These are phyloP conservation scores for Euura saliciscinereae DNA, from an alignment of 1,140 invertebrate genomes.

Conservation along the genomic window DNA sequence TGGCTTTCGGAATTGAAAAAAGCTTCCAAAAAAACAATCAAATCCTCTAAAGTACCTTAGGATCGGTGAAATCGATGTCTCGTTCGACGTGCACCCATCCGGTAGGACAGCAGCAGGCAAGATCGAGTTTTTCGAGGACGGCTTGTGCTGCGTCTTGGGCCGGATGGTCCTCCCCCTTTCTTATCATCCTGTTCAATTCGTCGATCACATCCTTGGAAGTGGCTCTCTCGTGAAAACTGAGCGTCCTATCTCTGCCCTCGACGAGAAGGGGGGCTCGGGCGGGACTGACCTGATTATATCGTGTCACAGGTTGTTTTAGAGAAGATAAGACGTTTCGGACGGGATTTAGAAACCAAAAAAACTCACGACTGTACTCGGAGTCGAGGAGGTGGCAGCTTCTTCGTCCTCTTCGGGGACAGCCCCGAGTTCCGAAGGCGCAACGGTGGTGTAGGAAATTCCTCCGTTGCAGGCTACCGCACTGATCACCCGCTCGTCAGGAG, in stretches of 20 bases:
- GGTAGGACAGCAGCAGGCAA: constrained; percentile 72
- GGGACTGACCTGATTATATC: constrained; percentile 41
- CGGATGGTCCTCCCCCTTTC: constrained; percentile 60
- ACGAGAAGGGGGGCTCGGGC: constrained; percentile 44
- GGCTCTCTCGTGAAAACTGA: constrained; percentile 74
- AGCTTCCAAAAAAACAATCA: too few species aligned
- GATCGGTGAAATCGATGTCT: constrained; percentile 78
- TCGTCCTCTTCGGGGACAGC: constrained; percentile 73
- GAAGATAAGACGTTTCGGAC: neutral
- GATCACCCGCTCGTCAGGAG: constrained; percentile 41
- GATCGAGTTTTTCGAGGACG: constrained; percentile 59
- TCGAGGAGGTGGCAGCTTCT: constrained; percentile 64
- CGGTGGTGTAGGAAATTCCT: constrained; percentile 36
- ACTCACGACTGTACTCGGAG: constrained; percentile 63
- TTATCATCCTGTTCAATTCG: constrained; percentile 75
- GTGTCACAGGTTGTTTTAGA: neutral
- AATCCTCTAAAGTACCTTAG: constrained; percentile 64
- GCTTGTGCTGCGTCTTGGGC: constrained; percentile 38
- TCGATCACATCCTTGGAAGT: constrained; percentile 80
- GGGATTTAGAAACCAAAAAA: neutral
- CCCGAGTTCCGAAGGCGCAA: constrained; percentile 50
- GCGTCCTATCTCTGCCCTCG: constrained; percentile 48
- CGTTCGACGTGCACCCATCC: constrained; percentile 80
- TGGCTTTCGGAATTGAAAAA: too few species aligned
- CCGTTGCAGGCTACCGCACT: constrained; percentile 38